Evolutionary conservation across 64 coral and sea anemone genomes (phyloP).

Genomic region (Trachythela sp.): DNA sequence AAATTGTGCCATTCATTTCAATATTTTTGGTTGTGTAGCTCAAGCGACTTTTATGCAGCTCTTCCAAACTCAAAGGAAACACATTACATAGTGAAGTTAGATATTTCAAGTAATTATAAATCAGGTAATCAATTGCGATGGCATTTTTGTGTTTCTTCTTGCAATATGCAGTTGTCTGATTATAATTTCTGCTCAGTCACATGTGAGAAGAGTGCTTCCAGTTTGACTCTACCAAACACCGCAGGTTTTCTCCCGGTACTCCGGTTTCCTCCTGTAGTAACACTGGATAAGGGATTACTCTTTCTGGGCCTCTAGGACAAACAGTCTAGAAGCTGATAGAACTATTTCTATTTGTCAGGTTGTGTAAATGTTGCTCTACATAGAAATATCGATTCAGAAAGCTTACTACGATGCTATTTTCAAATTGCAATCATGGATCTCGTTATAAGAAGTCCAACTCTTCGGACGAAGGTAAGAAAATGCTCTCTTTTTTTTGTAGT

Average conservation of each 20-base stretch:
- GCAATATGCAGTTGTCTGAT: too few species aligned
- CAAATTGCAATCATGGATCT: slow-evolving; percentile 26
- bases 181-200: too few species aligned
- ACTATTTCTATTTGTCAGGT: background rate
- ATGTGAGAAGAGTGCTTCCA: too few species aligned
- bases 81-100: slow-evolving; percentile 72
- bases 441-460: background rate
- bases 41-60: slow-evolving; percentile 64
- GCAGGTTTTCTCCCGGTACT: too few species aligned
- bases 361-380: background rate
- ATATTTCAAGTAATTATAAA: slow-evolving; percentile 15
- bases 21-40: slow-evolving; percentile 43
- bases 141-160: background rate
- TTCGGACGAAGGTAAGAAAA: background rate
- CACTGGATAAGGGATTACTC: too few species aligned
- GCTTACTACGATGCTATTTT: slow-evolving; percentile 5
- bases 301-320: too few species aligned
- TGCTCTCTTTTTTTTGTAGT: too few species aligned
- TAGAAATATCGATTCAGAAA: background rate
- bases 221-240: too few species aligned
- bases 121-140: slow-evolving; percentile 38
- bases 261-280: too few species aligned
- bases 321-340: too few species aligned
- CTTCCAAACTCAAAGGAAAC: slow-evolving; percentile 70
- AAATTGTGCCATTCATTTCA: too few species aligned